A percentile compares a stretch with the other conserved stretches of the same genome.
Conservation (phyloP, 1,140 invertebrate species). For the Carposina sasakii region DNA sequence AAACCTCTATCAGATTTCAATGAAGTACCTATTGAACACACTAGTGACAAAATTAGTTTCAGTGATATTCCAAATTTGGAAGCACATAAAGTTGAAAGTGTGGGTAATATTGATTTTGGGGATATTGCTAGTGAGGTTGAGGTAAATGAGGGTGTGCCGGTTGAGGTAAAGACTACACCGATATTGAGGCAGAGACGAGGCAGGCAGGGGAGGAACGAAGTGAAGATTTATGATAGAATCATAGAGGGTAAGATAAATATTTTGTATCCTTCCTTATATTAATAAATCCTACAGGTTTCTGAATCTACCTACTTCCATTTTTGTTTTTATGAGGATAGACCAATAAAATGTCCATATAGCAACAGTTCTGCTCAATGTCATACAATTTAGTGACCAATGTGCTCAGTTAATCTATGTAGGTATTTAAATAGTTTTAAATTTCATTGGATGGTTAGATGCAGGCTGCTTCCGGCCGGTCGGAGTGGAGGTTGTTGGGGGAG, state of each 20-base stretch:
- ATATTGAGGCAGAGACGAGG: conserved; percentile 51
- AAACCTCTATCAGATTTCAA: neutral
- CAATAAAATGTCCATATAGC: too few relatives aligned
- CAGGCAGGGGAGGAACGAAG: conserved; percentile 57
- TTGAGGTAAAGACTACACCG: conserved; percentile 47
- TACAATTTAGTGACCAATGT: too few relatives aligned
- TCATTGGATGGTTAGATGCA: too few relatives aligned
- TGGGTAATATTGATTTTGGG: too few relatives aligned
- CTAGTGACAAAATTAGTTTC: neutral
- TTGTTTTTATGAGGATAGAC: too few relatives aligned
- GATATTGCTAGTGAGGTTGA: conserved; percentile 22
- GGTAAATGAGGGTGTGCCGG: conserved; percentile 20
- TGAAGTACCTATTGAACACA: neutral
- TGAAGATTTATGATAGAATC: conserved; percentile 69
- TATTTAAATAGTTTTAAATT: too few relatives aligned
- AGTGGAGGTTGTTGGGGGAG: too few relatives aligned
- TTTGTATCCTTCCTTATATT: conserved; percentile 16
- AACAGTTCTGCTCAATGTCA: too few relatives aligned
- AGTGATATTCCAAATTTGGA: conserved; percentile 13
- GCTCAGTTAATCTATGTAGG: too few relatives aligned
- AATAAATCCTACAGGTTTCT: too few relatives aligned
- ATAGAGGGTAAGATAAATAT: conserved; percentile 51
- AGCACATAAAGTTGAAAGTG: conserved; percentile 15
- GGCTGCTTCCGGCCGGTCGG: too few relatives aligned
- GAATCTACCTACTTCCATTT: too few relatives aligned